Evolutionary conservation across 64 coral and sea anemone genomes (phyloP).

Genomic region (Stylophora pistillata): DNA sequence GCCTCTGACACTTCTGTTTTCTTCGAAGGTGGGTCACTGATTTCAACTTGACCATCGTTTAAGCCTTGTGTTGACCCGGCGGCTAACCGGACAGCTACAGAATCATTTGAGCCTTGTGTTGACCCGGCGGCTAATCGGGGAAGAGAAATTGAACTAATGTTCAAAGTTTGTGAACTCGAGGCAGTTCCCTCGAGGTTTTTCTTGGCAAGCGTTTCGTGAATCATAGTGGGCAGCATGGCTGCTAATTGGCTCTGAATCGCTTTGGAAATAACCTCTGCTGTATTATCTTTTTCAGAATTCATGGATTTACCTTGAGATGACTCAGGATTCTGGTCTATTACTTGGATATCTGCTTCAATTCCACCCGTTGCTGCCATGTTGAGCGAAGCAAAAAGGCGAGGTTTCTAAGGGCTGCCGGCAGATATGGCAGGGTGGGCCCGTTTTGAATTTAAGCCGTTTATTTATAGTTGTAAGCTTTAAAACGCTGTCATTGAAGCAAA

Average conservation of each 20-base stretch:
- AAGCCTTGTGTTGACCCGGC: slow-evolving; percentile 56
- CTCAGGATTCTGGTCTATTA: background rate
- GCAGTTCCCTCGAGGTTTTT: background rate
- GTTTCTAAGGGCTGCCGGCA: no score
- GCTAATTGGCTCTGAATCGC: slow-evolving; percentile 13
- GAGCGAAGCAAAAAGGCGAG: no score
- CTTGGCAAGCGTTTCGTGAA: slow-evolving; percentile 29
- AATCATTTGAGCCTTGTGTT: slow-evolving; percentile 37
- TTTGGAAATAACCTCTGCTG: slow-evolving; percentile 24
- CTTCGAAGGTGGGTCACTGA: slow-evolving; percentile 3
- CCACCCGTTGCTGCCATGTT: no score
- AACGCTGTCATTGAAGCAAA: no score
- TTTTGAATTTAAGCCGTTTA: no score
- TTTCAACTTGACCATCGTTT: background rate
- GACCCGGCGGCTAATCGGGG: slow-evolving; percentile 43
- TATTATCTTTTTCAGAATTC: background rate
- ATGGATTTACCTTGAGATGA: slow-evolving; percentile 30
- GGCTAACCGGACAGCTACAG: slow-evolving; percentile 39
- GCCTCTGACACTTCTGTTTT: background rate
- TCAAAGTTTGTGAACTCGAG: background rate
- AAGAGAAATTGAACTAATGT: background rate
- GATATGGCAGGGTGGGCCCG: no score
- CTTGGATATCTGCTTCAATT: no score
- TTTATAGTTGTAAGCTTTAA: no score
- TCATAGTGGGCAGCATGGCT: slow-evolving; percentile 33